These are phyloP conservation scores for Antitype chi DNA, from an alignment of 2,888 invertebrate species.

Conservation along the genomic window DNA sequence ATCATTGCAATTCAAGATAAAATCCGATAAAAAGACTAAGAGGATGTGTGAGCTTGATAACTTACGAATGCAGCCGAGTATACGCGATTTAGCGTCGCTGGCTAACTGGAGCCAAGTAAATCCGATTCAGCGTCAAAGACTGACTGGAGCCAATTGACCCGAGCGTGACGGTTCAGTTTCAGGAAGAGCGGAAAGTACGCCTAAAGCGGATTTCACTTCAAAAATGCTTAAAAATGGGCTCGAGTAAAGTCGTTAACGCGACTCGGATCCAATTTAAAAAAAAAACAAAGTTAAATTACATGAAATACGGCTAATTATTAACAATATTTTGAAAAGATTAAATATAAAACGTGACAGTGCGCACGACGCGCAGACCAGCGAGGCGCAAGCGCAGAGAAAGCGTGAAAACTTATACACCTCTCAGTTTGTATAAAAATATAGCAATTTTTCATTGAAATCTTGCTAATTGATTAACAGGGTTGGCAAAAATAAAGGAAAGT, in stretches of 20 bases:
- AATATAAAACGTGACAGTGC: constrained; percentile 68
- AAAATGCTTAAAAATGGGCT: background rate
- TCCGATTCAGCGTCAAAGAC: background rate
- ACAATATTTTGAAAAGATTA: constrained; percentile 74
- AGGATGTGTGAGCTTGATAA: background rate
- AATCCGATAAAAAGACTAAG: background rate
- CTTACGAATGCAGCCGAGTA: background rate
- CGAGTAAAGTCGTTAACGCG: constrained; percentile 27
- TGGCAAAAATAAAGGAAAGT: constrained; percentile 29
- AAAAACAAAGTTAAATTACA: constrained; percentile 56
- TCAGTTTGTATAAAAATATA: constrained; percentile 70
- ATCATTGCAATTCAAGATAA: background rate
- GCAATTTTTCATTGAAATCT: constrained; percentile 72
- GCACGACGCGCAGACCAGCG: constrained; percentile 63
- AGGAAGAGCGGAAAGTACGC: background rate
- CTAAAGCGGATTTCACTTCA: background rate
- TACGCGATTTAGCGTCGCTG: no score
- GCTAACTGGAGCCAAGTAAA: background rate
- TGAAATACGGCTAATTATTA: constrained; percentile 63
- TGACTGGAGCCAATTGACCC: no score
- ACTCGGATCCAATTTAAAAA: constrained; percentile 39
- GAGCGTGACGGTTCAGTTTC: background rate
- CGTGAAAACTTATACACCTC: constrained; percentile 77
- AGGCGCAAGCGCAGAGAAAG: constrained; percentile 77
- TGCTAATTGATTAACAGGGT: constrained; percentile 74